These are phyloP conservation scores for Hylia prasina DNA, from an alignment of 2,113 vertebrate species.

Conservation along the genomic window DNA sequence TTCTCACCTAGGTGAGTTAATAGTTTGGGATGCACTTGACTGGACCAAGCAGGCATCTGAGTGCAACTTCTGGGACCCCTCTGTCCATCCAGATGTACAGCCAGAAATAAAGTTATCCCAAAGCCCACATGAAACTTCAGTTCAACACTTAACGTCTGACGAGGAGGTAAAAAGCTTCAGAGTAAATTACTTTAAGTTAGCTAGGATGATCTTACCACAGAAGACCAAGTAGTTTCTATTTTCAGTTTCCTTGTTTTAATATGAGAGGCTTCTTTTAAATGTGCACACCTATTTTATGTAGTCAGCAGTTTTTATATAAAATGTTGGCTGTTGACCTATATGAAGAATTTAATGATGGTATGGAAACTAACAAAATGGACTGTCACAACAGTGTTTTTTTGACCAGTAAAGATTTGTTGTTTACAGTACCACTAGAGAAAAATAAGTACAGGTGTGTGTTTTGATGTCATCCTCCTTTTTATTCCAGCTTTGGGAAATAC, in stretches of 20 bases:
- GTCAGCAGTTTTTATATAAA: background rate
- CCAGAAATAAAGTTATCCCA: slow-evolving; percentile 85
- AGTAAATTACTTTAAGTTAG: background rate
- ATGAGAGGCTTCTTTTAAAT: background rate
- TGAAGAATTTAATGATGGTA: background rate
- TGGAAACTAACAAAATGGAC: background rate
- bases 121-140: slow-evolving; percentile 84
- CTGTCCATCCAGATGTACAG: slow-evolving; percentile 70
- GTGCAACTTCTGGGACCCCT: slow-evolving; percentile 83
- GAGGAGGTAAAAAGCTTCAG: slow-evolving; percentile 77
- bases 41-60: slow-evolving; percentile 84
- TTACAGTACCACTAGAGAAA: background rate
- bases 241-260: background rate
- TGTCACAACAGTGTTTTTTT: background rate
- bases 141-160: slow-evolving; percentile 86
- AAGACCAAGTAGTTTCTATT: background rate
- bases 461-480: background rate
- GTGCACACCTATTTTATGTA: background rate
- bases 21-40: slow-evolving; percentile 87
- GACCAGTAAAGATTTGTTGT: background rate
- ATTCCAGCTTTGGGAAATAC: background rate
- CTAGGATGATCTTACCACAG: background rate
- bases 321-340: background rate
- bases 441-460: background rate
- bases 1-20: slow-evolving; percentile 89